phyloP scores from a whole-genome alignment of 2,113 vertebrate species.

The Aphyosemion australe region DNA sequence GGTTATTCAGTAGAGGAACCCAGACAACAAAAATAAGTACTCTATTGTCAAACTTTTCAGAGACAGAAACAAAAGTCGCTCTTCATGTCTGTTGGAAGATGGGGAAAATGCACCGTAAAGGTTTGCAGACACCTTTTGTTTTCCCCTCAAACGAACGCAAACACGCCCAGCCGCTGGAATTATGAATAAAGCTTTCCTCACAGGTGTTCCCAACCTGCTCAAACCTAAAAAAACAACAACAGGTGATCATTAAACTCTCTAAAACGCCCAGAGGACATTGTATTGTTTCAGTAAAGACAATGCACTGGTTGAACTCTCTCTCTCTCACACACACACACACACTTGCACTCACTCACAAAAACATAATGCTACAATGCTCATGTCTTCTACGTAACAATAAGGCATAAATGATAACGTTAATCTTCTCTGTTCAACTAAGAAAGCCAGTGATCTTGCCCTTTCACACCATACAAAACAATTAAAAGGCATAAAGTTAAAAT shows the following conservation, averaged over 20 bases:
- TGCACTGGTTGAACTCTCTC: constrained; percentile 59
- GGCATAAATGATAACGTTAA: constrained; percentile 81
- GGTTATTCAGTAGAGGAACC: constrained; percentile 36
- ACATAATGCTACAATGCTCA: constrained; percentile 77
- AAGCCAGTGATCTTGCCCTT: constrained; percentile 82
- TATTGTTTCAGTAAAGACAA: constrained; percentile 66
- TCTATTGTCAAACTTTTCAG: constrained; percentile 20
- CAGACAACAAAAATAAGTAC: constrained; percentile 16
- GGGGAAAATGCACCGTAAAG: constrained; percentile 53
- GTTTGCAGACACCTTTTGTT: constrained; percentile 58
- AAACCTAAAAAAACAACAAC: constrained; percentile 50
- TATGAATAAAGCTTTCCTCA: constrained; percentile 81
- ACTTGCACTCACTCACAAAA: constrained; percentile 21
- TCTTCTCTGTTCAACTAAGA: constrained; percentile 74
- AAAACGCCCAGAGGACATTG: constrained; percentile 69
- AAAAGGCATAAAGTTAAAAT: constrained; percentile 75
- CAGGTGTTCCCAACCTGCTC: constrained; percentile 63
- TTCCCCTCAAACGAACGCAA: constrained; percentile 14
- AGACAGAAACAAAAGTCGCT: constrained; percentile 16
- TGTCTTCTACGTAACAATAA: constrained; percentile 79
- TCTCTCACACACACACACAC: constrained; percentile 43
- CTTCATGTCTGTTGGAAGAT: constrained; percentile 50
- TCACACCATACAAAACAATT: constrained; percentile 75
- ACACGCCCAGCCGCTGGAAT: constrained; percentile 71
- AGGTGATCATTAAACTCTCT: constrained; percentile 51